Evolutionary conservation across 92 coral and sea anemone genomes (phyloP), one percentile per base, ranked within the genome.

Genomic region (Siderastrea siderea): DNA sequence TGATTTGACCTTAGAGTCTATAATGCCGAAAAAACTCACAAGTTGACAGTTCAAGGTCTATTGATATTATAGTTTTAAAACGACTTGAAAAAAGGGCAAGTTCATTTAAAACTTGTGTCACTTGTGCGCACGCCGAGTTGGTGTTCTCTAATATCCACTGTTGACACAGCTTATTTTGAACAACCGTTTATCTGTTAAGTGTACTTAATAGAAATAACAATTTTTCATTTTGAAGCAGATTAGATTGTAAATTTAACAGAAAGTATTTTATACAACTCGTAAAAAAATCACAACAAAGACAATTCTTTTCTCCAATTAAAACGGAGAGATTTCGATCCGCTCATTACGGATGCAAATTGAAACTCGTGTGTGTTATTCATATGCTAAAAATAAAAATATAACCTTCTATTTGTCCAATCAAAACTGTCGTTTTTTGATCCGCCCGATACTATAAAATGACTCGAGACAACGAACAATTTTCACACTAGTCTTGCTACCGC

Each of bases 341-440:
- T 78, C 82, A 78, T 78, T 78, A 78, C 19, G 64, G 48, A 79
- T 79, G 73, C 50, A 79, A 79, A 63, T 73, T 50, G 48, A 79
- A 62, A 64, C 46, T 79, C 48, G 47, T 63, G 84, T 65, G 63
- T 50, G 75, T 66, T 16, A 78, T 78, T 78, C 83, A 78, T 78
- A 78, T 78, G 83, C 83, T 50, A 80, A 80, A 75, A 51, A 47
- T 10, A 79, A 79, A 79, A 66, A 63, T 64, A 79, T 10, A 50
- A 66, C 65, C 52, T 51, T 80, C 65, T 53, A 66, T 80, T 80
- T 80, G 84, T 80, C 84, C 84, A 80, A 80, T 67, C 11, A 80
- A 53, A 67, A 80, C 75, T 80, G 65, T 67, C 3, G 75, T 53
- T 67, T 80, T 80, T 80, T 54, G 75, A 78, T 78, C 82, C 71